Conservation (phyloP, 1,140 invertebrate species). For the Pseudomyrmex pallidus region DNA sequence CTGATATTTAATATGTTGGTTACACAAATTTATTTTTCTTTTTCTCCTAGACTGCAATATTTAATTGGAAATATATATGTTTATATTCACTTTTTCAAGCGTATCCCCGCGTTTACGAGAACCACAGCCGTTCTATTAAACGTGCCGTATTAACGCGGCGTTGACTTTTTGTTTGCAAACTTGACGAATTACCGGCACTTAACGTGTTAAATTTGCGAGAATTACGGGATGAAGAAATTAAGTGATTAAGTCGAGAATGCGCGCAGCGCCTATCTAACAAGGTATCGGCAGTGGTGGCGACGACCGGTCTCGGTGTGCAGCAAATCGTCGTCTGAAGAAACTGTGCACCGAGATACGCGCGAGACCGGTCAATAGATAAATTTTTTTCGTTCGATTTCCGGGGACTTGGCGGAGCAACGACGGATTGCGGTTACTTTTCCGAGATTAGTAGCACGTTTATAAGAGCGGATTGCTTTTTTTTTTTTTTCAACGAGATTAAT, state of each 20-base stretch:
- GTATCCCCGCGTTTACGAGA: too few species aligned
- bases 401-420: constrained; percentile 25
- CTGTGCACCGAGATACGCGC: not conserved
- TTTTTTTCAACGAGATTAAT: not conserved
- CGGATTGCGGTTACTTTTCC: constrained; percentile 22
- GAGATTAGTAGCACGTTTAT: constrained; percentile 14
- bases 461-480: not conserved
- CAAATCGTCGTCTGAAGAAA: not conserved
- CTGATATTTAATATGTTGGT: too few species aligned
- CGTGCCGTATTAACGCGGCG: not conserved
- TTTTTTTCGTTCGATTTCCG: constrained; percentile 16
- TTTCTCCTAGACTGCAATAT: not conserved
- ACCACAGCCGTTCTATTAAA: too few species aligned
- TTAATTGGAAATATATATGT: constrained; percentile 12
- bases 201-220: constrained; percentile 29
- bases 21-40: too few species aligned
- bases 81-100: not conserved
- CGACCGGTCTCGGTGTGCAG: constrained; percentile 22
- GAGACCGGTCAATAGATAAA: constrained; percentile 24
- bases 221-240: constrained; percentile 18
- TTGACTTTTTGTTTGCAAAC: not conserved
- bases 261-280: constrained; percentile 2
- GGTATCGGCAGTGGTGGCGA: constrained; percentile 47
- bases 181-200: constrained; percentile 22
- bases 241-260: constrained; percentile 30